These are phyloP conservation scores for Alfaro cultratus DNA, from an alignment of 2,797 vertebrate species.

Conservation along the genomic window DNA sequence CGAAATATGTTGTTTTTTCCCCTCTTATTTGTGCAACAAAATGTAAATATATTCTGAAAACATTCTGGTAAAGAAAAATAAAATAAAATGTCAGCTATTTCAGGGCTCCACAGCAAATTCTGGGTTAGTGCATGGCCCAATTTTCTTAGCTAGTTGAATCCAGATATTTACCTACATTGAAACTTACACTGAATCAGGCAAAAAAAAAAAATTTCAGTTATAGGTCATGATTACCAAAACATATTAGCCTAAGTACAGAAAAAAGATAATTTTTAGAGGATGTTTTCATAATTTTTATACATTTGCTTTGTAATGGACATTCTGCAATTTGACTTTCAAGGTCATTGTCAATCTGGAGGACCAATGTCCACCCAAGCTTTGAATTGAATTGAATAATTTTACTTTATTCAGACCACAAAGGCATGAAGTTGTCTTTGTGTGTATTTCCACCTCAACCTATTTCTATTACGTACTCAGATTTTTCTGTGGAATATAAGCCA, in stretches of 20 bases:
- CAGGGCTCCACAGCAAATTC: conserved; percentile 49
- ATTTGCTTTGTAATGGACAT: neutral
- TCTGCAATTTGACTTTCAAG: neutral
- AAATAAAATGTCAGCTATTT: conserved; percentile 32
- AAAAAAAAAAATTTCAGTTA: neutral
- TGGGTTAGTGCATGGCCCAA: conserved; percentile 50
- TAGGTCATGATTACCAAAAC: neutral
- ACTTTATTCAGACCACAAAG: neutral
- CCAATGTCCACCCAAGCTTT: neutral
- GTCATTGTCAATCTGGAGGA: neutral
- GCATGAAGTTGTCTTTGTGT: neutral
- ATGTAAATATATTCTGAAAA: conserved; percentile 2
- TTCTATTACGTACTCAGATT: too few relatives aligned
- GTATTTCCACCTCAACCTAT: neutral
- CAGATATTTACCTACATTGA: neutral
- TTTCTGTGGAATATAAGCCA: neutral
- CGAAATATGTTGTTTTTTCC: neutral
- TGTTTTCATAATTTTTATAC: neutral
- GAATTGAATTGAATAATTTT: neutral
- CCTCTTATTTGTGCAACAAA: neutral
- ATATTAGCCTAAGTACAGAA: neutral
- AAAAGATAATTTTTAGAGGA: neutral
- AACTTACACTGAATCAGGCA: neutral
- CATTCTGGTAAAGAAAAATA: conserved; percentile 47
- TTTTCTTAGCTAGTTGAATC: neutral